Evolutionary conservation across 2,797 vertebrate genomes (phyloP).

Genomic region (Typhlichthys subterraneus): DNA sequence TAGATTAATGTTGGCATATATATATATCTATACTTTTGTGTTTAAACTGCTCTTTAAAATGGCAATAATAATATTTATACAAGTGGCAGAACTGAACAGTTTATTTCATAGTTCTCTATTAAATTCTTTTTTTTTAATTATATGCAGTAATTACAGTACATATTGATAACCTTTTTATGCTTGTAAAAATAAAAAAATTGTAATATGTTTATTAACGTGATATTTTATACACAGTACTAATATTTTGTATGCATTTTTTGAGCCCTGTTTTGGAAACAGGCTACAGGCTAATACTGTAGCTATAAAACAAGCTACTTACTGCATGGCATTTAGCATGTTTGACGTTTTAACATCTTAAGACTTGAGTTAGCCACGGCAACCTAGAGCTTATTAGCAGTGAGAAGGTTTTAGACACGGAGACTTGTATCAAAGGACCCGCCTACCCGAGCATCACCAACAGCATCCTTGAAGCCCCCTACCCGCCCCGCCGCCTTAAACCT

Average conservation of each 20-base stretch:
- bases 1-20: conserved; percentile 86
- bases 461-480: conserved; percentile 47
- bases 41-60: conserved; percentile 34
- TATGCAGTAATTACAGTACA: conserved; percentile 24
- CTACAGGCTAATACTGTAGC: conserved; percentile 16
- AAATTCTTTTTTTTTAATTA: not conserved
- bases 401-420: conserved; percentile 72
- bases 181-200: conserved; percentile 9
- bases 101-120: conserved; percentile 14
- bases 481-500: conserved; percentile 1
- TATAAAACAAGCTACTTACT: conserved; percentile 53
- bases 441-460: conserved; percentile 79
- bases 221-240: conserved; percentile 27
- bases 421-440: conserved; percentile 74
- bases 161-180: conserved; percentile 11
- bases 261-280: conserved; percentile 21
- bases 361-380: conserved; percentile 66
- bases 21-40: conserved; percentile 53
- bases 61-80: conserved; percentile 30
- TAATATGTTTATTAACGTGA: conserved; percentile 13
- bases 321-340: conserved; percentile 65
- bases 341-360: conserved; percentile 41
- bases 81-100: conserved; percentile 24
- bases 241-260: conserved; percentile 43
- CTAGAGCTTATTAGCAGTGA: conserved; percentile 86